These are phyloP conservation scores for Spermophilus dauricus DNA, from an alignment of 2,113 vertebrate species.

Conservation along the genomic window DNA sequence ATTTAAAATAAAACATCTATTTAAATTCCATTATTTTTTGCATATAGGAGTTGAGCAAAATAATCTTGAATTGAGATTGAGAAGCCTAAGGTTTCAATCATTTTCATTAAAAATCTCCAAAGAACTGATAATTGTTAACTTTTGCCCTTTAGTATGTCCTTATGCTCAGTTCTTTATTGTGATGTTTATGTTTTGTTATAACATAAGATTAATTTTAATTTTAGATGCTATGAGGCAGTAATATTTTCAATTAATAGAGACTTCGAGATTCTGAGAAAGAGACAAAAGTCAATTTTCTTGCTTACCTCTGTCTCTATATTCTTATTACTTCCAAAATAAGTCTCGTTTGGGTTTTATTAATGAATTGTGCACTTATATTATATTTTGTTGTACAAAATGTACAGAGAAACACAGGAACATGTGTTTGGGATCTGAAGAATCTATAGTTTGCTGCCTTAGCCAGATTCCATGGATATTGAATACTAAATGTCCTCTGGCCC, in stretches of 20 bases:
- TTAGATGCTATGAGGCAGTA: neutral
- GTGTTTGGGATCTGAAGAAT: neutral
- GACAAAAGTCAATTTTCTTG: neutral
- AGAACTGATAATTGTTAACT: neutral
- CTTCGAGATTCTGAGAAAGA: neutral
- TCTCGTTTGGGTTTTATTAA: neutral
- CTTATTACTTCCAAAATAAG: neutral
- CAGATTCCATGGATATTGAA: neutral
- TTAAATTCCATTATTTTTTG: slow-evolving; percentile 45
- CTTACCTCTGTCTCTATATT: neutral
- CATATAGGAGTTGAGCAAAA: neutral
- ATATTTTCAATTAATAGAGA: slow-evolving; percentile 18
- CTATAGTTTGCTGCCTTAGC: neutral
- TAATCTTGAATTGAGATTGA: neutral
- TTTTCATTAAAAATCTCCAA: slow-evolving; percentile 52
- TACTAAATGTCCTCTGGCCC: neutral
- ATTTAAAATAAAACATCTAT: neutral
- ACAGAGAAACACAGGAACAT: neutral
- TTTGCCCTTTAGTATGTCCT: rapidly evolving
- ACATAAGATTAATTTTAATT: slow-evolving; percentile 51
- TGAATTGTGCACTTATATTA: neutral
- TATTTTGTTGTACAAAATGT: neutral
- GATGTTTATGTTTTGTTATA: slow-evolving; percentile 35
- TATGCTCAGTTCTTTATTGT: neutral
- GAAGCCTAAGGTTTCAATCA: neutral